Conservation (phyloP, 53 echinoderm and acorn worm species). For the Zoroaster sp. region DNA sequence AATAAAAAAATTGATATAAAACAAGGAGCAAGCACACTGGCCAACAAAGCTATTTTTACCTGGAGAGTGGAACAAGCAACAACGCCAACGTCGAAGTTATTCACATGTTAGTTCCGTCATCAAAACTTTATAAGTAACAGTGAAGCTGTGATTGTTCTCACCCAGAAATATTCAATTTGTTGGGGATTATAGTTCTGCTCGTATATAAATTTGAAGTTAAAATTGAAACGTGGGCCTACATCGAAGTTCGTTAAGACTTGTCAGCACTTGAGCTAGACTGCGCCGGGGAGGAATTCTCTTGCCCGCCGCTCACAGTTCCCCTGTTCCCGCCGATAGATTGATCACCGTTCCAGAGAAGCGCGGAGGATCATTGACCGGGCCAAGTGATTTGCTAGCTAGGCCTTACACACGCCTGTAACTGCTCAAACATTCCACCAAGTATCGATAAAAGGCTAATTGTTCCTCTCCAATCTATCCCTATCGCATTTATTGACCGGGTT, state of each 20-base stretch:
- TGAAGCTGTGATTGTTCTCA: neutral
- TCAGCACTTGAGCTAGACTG: slow-evolving; percentile 54
- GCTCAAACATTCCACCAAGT: slow-evolving; percentile 29
- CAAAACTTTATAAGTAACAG: neutral
- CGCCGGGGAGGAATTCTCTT: slow-evolving; percentile 49
- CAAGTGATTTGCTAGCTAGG: neutral
- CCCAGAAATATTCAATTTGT: neutral
- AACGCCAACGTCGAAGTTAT: neutral
- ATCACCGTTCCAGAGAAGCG: slow-evolving; percentile 42
- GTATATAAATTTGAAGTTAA: neutral
- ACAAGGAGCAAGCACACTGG: neutral
- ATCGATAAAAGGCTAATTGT: neutral
- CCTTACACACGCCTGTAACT: neutral
- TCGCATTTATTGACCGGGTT: neutral
- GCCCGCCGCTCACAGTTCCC: slow-evolving; percentile 44
- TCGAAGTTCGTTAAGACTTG: slow-evolving; percentile 48
- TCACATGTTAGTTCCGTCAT: neutral
- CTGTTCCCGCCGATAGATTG: slow-evolving; percentile 47
- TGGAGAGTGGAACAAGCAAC: neutral
- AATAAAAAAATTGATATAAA: neutral
- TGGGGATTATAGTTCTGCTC: neutral
- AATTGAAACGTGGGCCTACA: slow-evolving; percentile 49
- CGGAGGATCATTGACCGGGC: slow-evolving; percentile 32
- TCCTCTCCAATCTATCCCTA: neutral
- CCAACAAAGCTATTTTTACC: neutral